These are phyloP conservation scores for Lates calcarifer DNA, from an alignment of 2,113 vertebrate species.

Conservation along the genomic window DNA sequence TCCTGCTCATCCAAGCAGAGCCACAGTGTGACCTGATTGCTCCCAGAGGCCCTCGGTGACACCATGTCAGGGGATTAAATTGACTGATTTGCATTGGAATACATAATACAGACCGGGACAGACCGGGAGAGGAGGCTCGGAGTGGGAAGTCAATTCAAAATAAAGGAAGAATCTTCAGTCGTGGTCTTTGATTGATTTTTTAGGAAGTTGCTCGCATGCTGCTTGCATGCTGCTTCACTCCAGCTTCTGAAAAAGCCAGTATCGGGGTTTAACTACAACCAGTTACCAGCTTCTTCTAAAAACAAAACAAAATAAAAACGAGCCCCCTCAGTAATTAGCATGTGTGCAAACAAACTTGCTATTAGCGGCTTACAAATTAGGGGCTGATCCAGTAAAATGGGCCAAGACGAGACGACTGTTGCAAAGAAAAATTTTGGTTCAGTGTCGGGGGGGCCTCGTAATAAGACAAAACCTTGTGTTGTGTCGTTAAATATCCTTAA, in stretches of 20 bases:
- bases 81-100: slow-evolving; percentile 72
- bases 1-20: slow-evolving; percentile 53
- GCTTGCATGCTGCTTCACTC: slow-evolving; percentile 9
- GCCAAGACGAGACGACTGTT: slow-evolving; percentile 51
- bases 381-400: slow-evolving; percentile 52
- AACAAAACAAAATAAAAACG: too few species aligned
- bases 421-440: slow-evolving; percentile 48
- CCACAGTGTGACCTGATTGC: slow-evolving; percentile 59
- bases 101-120: slow-evolving; percentile 36
- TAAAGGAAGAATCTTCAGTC: slow-evolving; percentile 9
- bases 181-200: slow-evolving; percentile 16
- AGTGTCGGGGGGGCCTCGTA: too few species aligned
- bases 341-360: slow-evolving; percentile 63
- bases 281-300: too few species aligned
- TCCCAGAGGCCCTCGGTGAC: slow-evolving; percentile 59
- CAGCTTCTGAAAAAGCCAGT: slow-evolving; percentile 31
- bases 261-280: slow-evolving; percentile 49
- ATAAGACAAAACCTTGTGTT: slow-evolving; percentile 32
- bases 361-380: slow-evolving; percentile 59
- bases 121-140: background rate
- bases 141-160: background rate
- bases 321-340: slow-evolving; percentile 54
- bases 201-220: slow-evolving; percentile 40
- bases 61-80: slow-evolving; percentile 74
- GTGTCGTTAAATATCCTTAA: slow-evolving; percentile 46